These are phyloP conservation scores for Drosophila santomea DNA, from an alignment of 1,140 invertebrate species.

Conservation along the genomic window DNA sequence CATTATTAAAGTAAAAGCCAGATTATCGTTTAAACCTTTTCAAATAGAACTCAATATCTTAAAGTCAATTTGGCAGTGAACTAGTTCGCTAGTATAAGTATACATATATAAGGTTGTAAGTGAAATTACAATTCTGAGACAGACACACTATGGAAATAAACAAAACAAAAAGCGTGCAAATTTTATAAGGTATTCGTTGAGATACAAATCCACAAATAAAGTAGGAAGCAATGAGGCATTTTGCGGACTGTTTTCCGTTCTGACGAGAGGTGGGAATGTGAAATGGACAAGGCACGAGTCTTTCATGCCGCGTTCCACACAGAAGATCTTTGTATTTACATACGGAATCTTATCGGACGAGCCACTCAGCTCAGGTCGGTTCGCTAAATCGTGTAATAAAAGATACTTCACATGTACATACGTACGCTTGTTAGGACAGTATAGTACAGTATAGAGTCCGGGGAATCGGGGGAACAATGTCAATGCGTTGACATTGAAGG, in stretches of 20 bases:
- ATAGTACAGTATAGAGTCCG: too few species aligned
- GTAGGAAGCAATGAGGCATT: slow-evolving; percentile 3
- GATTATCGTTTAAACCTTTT: too few species aligned
- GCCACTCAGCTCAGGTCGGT: slow-evolving; percentile 31
- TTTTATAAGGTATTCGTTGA: too few species aligned
- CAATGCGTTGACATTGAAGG: slow-evolving; percentile 72
- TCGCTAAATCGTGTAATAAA: slow-evolving; percentile 46
- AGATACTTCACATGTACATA: slow-evolving; percentile 8
- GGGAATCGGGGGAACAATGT: slow-evolving; percentile 42
- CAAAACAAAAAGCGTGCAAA: too few species aligned
- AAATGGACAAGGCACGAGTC: slow-evolving; percentile 6
- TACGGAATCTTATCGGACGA: slow-evolving; percentile 50
- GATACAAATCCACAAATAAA: background rate
- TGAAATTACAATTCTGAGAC: too few species aligned
- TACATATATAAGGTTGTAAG: too few species aligned
- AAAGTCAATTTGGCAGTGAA: too few species aligned
- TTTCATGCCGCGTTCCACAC: slow-evolving; percentile 4
- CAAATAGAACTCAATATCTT: too few species aligned
- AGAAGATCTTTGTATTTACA: slow-evolving; percentile 45
- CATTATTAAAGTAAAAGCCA: too few species aligned
- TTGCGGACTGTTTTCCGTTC: background rate
- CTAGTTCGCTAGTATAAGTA: too few species aligned
- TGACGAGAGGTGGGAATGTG: slow-evolving; percentile 5
- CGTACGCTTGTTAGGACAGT: background rate
- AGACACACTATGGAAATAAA: too few species aligned